Conservation (phyloP, 2,797 vertebrate genomes). For the Limnodromus scolopaceus region DNA sequence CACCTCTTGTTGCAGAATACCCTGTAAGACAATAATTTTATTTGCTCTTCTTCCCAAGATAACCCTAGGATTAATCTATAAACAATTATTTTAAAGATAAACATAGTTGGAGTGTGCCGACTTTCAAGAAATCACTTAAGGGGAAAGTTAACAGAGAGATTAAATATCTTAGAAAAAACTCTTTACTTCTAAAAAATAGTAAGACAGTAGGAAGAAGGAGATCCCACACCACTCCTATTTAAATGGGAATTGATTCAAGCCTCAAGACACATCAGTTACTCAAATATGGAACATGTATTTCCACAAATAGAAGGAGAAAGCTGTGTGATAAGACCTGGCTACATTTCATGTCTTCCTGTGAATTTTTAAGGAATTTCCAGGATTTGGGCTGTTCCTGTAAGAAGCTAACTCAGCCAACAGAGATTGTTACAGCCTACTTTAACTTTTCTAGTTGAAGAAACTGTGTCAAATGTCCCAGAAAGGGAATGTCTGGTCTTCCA, state of each 20-base stretch:
- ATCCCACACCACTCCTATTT: not conserved
- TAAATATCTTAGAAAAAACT: not conserved
- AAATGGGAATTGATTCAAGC: not conserved
- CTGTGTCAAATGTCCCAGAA: not conserved
- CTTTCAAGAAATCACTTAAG: not conserved
- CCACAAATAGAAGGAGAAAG: not conserved
- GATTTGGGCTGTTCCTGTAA: not conserved
- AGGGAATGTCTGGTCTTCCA: not conserved
- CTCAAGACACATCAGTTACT: not conserved
- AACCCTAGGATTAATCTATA: not conserved
- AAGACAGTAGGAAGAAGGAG: not conserved
- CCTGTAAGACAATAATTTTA: not conserved
- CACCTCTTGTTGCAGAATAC: accelerated
- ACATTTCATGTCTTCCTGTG: not conserved
- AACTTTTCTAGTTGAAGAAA: not conserved
- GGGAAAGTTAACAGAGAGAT: not conserved
- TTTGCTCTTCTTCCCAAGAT: not conserved
- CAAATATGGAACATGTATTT: not conserved
- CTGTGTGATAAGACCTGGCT: not conserved
- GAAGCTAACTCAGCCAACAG: not conserved
- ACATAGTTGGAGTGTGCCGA: not conserved
- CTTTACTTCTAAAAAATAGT: not conserved
- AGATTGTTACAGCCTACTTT: not conserved
- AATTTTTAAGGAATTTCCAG: not conserved
- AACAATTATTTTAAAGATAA: not conserved